phyloP scores from a whole-genome alignment of 2,797 vertebrate species.

The Sphenopsis melanotis region DNA sequence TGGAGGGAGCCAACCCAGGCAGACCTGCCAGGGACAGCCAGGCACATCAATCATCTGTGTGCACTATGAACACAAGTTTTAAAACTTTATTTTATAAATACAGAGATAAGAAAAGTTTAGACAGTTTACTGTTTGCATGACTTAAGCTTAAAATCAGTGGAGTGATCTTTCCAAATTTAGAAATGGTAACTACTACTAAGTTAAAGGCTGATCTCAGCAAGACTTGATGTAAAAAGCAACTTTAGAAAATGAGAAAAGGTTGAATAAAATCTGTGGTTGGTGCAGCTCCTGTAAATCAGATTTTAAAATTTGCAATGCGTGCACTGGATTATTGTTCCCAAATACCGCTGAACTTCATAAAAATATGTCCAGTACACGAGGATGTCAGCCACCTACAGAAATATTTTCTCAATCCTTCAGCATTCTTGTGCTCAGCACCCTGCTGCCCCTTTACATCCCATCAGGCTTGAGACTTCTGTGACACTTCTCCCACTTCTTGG shows the following conservation, averaged over 20 bases:
- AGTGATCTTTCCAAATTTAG: background rate
- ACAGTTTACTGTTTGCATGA: background rate
- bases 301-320: background rate
- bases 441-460: background rate
- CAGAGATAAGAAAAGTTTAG: background rate
- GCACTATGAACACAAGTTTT: background rate
- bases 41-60: background rate
- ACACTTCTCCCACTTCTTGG: fast-evolving
- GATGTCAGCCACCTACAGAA: constrained; percentile 39
- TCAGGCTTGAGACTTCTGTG: background rate
- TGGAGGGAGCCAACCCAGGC: background rate
- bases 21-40: background rate
- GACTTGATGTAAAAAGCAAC: background rate
- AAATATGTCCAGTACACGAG: background rate
- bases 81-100: constrained; percentile 6
- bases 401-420: constrained; percentile 23
- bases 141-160: background rate
- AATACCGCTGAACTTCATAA: background rate
- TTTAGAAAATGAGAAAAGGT: background rate
- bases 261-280: background rate
- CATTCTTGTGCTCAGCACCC: background rate
- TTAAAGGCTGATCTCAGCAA: background rate
- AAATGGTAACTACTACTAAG: background rate
- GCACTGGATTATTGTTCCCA: background rate
- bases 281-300: background rate